A percentile compares a stretch with the other conserved stretches of the same genome.
Evolutionary conservation across 2,797 vertebrate species (phyloP).

Genomic region (Argentina silus): DNA sequence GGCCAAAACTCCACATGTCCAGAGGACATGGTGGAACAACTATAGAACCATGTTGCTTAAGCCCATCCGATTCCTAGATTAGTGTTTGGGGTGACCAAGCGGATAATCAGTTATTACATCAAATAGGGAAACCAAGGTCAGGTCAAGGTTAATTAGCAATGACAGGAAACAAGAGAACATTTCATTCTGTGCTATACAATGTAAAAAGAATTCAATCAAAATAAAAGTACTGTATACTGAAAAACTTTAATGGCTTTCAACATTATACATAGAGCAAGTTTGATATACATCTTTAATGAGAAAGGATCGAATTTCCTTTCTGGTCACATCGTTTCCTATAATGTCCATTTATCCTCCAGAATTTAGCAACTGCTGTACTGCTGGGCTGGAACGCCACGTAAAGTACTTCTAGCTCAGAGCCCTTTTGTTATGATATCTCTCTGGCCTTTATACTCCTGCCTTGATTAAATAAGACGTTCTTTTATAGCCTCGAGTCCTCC

Average conservation of each 20-base stretch:
- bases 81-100: too few species aligned
- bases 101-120: not conserved
- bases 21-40: too few species aligned
- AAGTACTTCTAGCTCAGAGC: slow-evolving; percentile 43
- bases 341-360: slow-evolving; percentile 27
- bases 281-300: slow-evolving; percentile 36
- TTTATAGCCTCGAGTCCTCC: slow-evolving; percentile 31
- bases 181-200: not conserved
- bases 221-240: slow-evolving; percentile 30
- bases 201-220: slow-evolving; percentile 11
- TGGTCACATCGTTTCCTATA: slow-evolving; percentile 20
- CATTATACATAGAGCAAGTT: slow-evolving; percentile 48
- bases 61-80: too few species aligned
- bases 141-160: not conserved
- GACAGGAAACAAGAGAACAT: not conserved
- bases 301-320: slow-evolving; percentile 25
- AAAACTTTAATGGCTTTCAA: slow-evolving; percentile 60
- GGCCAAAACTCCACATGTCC: too few species aligned
- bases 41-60: too few species aligned
- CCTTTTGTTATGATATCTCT: slow-evolving; percentile 28
- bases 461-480: slow-evolving; percentile 42
- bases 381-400: slow-evolving; percentile 13
- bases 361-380: not conserved
- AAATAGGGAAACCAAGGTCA: not conserved
- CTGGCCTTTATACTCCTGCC: slow-evolving; percentile 35